Evolutionary conservation across 2,797 vertebrate species (phyloP), one percentile per base, ranked within the genome.

Genomic region (Enteromius argenteus): DNA sequence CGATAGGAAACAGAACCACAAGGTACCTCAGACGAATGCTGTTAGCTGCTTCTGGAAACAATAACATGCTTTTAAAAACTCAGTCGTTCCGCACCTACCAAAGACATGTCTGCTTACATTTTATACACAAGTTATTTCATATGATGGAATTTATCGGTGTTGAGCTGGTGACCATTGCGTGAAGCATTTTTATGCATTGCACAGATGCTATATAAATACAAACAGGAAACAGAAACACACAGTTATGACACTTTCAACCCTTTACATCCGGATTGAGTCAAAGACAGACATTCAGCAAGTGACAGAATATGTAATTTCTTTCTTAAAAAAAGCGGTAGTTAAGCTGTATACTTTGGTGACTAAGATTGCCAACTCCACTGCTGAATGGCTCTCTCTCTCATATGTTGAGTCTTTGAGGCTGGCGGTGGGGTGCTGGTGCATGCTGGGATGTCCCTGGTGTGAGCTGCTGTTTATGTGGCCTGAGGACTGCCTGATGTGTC

Each of bases 381-480:
- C 72, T 89, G 75, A 90, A 91, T 86, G 87, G 75, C 64, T 91
- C 87, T 84, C 64, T 84, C 85, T 86, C 75, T 81, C 85, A 68
- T 76, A 82, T 69, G 84, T 86, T 60, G 80, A 89, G 89, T 84
- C 82, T 86, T 85, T 78, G 89, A 89, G 87, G 86, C 75, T 51
- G 89, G 68, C 53, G 77, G 83, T 77, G 79, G 76, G 86, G 77
- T 75, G 76, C 84, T 83, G 67, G 44, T 83, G 71, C 86, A 88
- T 84, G 84, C 85, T 82, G 42, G 67, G 81, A 85, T 64, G 81
- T 92, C 89, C 85, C 88, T 79, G 75, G 89, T 90, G 91, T 91
- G 90, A 86, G 90, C 81, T 89, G 90, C 93, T 95, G 95, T 92
- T 94, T 93, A 90, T 95, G 93, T 90, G 93, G 92, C 93, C 92